A percentile compares a stretch with the other conserved stretches of the same genome.
Evolutionary conservation across 2,113 vertebrate species (phyloP).

Genomic region (Mustela nigripes): DNA sequence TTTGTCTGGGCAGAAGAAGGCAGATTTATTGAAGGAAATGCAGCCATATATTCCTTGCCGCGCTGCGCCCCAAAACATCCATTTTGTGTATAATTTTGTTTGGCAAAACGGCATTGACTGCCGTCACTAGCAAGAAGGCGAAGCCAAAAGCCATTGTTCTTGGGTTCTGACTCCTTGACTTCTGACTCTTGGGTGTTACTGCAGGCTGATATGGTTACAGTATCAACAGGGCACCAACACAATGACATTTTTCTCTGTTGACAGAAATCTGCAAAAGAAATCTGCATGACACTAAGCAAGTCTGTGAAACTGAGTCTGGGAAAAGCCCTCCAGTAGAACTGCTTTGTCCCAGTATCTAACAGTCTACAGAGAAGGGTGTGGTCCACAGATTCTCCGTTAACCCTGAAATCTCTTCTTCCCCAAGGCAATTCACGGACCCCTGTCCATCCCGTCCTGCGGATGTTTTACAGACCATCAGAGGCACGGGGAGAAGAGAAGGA

Average conservation of each 20-base stretch:
- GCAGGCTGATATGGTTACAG: slow-evolving; percentile 65
- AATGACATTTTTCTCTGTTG: slow-evolving; percentile 74
- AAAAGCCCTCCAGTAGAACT: neutral
- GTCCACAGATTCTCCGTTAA: no score
- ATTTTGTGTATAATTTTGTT: slow-evolving; percentile 96
- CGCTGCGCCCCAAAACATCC: slow-evolving; percentile 94
- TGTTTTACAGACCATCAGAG: neutral
- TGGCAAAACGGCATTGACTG: slow-evolving; percentile 96
- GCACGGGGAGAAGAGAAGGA: neutral
- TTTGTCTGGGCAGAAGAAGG: slow-evolving; percentile 91
- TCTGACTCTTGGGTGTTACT: slow-evolving; percentile 61
- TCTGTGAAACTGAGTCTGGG: neutral
- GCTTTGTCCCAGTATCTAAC: neutral
- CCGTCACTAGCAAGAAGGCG: slow-evolving; percentile 90
- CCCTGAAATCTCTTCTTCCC: neutral
- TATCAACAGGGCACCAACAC: slow-evolving; percentile 69
- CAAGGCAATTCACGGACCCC: neutral
- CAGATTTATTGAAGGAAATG: slow-evolving; percentile 97
- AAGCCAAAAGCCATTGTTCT: slow-evolving; percentile 87
- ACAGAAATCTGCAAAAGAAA: slow-evolving; percentile 65
- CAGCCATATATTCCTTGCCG: slow-evolving; percentile 93
- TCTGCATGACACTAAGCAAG: no score
- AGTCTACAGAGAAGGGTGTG: neutral
- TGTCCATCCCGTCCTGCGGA: neutral
- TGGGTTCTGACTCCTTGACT: slow-evolving; percentile 81